phyloP scores from a whole-genome alignment of 2,113 vertebrate species.

The Nothocercus julius region DNA sequence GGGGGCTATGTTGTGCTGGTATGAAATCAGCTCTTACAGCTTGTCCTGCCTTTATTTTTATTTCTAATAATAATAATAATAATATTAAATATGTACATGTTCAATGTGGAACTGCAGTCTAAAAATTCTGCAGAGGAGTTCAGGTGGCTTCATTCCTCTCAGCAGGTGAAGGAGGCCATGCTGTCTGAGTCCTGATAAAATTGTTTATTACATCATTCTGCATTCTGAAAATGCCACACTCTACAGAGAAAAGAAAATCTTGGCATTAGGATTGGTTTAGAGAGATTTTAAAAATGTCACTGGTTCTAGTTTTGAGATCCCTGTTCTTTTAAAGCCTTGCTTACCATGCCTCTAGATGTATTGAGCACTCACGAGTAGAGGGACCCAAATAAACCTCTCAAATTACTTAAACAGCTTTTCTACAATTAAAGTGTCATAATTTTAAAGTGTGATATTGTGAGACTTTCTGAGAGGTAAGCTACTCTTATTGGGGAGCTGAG shows the following conservation, averaged over 20 bases:
- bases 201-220: not conserved
- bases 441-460: not conserved
- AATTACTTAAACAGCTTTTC: not conserved
- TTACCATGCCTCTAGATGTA: not conserved
- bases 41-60: not conserved
- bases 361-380: not conserved
- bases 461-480: not conserved
- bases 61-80: not conserved
- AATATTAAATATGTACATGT: not conserved
- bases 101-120: not conserved
- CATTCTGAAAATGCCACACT: not conserved
- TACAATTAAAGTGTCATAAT: not conserved
- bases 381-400: not conserved
- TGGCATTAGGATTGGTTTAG: not conserved
- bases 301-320: not conserved
- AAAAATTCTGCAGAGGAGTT: not conserved
- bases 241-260: not conserved
- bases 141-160: not conserved
- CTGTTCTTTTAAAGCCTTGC: not conserved
- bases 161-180: not conserved
- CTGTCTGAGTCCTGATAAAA: not conserved
- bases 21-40: not conserved
- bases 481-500: not conserved
- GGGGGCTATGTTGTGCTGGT: not conserved
- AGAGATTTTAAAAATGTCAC: not conserved